Evolutionary conservation across 2,888 invertebrate species (phyloP).

Genomic region (Cryptus armator): DNA sequence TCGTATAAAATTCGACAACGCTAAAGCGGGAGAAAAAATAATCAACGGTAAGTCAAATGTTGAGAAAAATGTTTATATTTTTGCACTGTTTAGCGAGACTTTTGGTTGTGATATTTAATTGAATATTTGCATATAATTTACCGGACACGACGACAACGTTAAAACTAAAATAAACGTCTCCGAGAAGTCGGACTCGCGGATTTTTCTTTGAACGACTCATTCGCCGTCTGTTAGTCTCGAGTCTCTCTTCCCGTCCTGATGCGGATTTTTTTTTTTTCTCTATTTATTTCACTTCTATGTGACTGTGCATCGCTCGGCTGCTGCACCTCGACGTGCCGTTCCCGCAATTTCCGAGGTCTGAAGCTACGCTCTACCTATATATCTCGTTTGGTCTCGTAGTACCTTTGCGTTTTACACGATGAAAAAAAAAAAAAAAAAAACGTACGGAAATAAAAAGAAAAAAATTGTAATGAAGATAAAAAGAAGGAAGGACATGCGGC

Average conservation of each 20-base stretch:
- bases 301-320: conserved; percentile 27
- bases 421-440: not conserved
- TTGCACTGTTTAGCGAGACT: not conserved
- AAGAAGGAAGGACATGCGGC: conserved; percentile 43
- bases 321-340: conserved; percentile 20
- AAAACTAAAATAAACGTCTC: conserved; percentile 33
- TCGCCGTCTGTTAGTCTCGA: conserved; percentile 33
- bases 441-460: not conserved
- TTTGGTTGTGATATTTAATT: not conserved
- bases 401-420: conserved; percentile 65
- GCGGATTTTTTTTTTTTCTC: conserved; percentile 4
- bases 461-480: conserved; percentile 34
- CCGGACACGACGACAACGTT: conserved; percentile 20
- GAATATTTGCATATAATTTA: conserved; percentile 26
- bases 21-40: not conserved
- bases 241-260: conserved; percentile 3
- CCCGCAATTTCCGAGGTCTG: conserved; percentile 35
- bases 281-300: conserved; percentile 29
- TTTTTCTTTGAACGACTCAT: conserved; percentile 42
- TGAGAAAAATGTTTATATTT: not conserved
- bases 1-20: not conserved
- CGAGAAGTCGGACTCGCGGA: conserved; percentile 30
- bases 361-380: conserved; percentile 41
- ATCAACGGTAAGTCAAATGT: not conserved
- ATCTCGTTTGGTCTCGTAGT: conserved; percentile 53